Conservation (phyloP, 2,888 invertebrate species). For the Tanypteryx hageni region DNA sequence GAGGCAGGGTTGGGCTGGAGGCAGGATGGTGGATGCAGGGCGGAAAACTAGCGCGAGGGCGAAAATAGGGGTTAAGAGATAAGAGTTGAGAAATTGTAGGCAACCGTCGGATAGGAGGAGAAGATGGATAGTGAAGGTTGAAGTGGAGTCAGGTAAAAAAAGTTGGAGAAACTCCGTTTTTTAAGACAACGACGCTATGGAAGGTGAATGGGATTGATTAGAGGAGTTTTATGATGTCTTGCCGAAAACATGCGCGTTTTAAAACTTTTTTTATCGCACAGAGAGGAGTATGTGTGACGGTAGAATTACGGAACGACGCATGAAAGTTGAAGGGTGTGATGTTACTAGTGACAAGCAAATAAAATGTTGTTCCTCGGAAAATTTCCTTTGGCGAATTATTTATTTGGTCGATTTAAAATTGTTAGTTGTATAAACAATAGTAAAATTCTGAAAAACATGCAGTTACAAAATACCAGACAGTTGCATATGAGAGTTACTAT, state of each 20-base stretch:
- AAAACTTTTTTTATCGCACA: not conserved
- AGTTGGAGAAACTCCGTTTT: not conserved
- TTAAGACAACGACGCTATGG: not conserved
- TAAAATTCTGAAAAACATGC: too few relatives aligned
- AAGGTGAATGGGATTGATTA: conserved; percentile 7
- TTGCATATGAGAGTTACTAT: too few relatives aligned
- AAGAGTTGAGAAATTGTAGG: conserved; percentile 8
- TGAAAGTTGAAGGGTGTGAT: too few relatives aligned
- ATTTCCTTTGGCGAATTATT: too few relatives aligned
- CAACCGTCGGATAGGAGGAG: not conserved
- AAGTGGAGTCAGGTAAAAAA: not conserved
- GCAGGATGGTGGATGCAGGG: not conserved
- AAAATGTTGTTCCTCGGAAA: too few relatives aligned
- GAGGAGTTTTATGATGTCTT: conserved; percentile 40
- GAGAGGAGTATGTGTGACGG: too few relatives aligned
- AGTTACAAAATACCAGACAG: too few relatives aligned
- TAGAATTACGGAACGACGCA: too few relatives aligned
- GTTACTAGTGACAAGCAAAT: too few relatives aligned
- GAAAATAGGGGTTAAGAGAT: not conserved
- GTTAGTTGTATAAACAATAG: too few relatives aligned
- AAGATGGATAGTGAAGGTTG: not conserved
- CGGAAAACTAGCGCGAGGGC: not conserved
- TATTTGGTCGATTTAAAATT: too few relatives aligned
- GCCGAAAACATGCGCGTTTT: not conserved
- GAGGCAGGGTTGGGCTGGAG: not conserved